Conservation (phyloP, 1,140 invertebrate genomes). For the Vanessa atalanta region DNA sequence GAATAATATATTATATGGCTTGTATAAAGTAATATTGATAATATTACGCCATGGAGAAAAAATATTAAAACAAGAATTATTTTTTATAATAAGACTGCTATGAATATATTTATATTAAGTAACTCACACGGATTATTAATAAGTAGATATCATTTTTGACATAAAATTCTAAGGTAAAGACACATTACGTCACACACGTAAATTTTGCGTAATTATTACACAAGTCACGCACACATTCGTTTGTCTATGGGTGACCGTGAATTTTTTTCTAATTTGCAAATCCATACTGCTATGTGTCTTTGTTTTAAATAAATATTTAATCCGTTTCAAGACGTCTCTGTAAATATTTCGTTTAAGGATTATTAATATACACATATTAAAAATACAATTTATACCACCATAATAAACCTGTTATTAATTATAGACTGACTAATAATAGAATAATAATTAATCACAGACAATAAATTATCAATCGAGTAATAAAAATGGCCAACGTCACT, state of each 20-base stretch:
- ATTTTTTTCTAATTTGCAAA: constrained; percentile 1
- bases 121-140: background rate
- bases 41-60: too few species aligned
- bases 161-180: background rate
- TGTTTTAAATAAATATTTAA: constrained; percentile 13
- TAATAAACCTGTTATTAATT: too few species aligned
- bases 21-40: too few species aligned
- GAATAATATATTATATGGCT: too few species aligned
- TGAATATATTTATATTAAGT: too few species aligned
- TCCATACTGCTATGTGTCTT: background rate
- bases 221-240: constrained; percentile 10
- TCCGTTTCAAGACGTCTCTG: background rate
- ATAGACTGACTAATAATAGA: too few species aligned
- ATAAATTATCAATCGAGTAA: too few species aligned
- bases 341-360: background rate
- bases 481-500: too few species aligned
- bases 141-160: background rate
- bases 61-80: too few species aligned
- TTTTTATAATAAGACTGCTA: too few species aligned
- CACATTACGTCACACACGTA: constrained; percentile 6
- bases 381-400: background rate
- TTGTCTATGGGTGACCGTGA: constrained; percentile 11
- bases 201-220: constrained; percentile 3
- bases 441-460: too few species aligned
- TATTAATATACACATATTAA: background rate